Conservation (phyloP, 2,888 invertebrate species). For the Caenorhabditis panamensis region DNA sequence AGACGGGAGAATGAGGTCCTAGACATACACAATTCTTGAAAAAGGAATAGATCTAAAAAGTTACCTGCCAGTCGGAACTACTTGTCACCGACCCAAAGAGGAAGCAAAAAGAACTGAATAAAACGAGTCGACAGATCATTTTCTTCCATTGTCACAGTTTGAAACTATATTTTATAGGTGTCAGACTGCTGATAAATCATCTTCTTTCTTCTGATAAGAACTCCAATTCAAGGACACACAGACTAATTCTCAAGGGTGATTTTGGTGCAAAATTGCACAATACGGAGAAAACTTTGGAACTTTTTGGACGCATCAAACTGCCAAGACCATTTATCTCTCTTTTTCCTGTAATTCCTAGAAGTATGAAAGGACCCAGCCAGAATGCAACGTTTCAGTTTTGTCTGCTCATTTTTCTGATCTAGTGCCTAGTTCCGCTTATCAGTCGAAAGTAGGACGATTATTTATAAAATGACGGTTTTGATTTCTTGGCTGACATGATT, state of each 20-base stretch:
- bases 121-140: not conserved
- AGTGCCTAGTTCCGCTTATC: not conserved
- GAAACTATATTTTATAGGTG: conserved; percentile 21
- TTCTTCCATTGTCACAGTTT: not conserved
- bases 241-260: not conserved
- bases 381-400: no score
- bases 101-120: not conserved
- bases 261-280: no score
- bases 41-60: not conserved
- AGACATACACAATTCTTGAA: not conserved
- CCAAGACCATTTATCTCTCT: no score
- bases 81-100: not conserved
- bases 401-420: not conserved
- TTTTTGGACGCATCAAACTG: no score
- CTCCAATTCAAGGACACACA: not conserved
- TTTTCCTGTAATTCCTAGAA: no score
- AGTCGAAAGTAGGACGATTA: not conserved
- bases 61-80: conserved; percentile 29
- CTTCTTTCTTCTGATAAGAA: conserved; percentile 24
- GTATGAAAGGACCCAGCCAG: no score
- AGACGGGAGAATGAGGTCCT: conserved; percentile 26
- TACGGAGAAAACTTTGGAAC: no score
- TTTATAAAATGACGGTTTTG: not conserved
- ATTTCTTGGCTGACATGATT: not conserved
- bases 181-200: conserved; percentile 41